Evolutionary conservation across 2,113 vertebrate genomes (phyloP), one percentile per base, ranked within the genome.

Genomic region (Pelecanus crispus): DNA sequence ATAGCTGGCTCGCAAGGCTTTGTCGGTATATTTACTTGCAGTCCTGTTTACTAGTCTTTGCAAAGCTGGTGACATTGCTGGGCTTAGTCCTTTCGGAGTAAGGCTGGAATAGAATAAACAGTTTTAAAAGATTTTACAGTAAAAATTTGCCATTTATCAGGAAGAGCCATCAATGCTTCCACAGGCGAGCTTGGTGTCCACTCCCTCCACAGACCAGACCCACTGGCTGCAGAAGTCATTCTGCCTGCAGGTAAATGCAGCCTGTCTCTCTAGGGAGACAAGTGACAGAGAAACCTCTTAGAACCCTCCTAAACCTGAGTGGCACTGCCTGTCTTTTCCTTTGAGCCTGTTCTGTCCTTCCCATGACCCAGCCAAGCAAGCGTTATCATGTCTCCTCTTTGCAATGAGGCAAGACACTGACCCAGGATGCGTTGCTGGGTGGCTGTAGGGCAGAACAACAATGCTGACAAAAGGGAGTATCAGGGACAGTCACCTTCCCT

Each of bases 1-100:
- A 80, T 99, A 99, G 97, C 99, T 99, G 72, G 99, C 99, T 68
- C 99, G 97, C 55, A 99, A 97, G 4, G 99, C 99, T 96, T 99
- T 99, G 97, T 99, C 99, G 0, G 99, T 99, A 78, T 99, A 99
- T 98, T 99, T 99, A 97, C 98, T 99, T 8, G 99, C 98, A 5
- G 99, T 99, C 93, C 99, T 98, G 97, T 99, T 99, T 9, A 99
- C 99, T 0, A 99, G 98, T 59, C 98, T 98, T 93, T 99, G 99
- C 73, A 99, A 97, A 71, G 99, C 99, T 13, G 99, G 99, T 34
- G 99, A 99, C 97, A 99, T 98, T 6, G 98, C 99, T 2, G 99
- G 99, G 81, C 98, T 99, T 81, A 99, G 95, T 80, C 99, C 99
- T 98, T 99, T 99, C 0, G 99, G 99, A 5, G 99, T 99, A 21